Percentiles rank a stretch among this genome's conserved stretches.
Evolutionary conservation across 2,113 vertebrate species (phyloP).

Genomic region (Grallaria varia): DNA sequence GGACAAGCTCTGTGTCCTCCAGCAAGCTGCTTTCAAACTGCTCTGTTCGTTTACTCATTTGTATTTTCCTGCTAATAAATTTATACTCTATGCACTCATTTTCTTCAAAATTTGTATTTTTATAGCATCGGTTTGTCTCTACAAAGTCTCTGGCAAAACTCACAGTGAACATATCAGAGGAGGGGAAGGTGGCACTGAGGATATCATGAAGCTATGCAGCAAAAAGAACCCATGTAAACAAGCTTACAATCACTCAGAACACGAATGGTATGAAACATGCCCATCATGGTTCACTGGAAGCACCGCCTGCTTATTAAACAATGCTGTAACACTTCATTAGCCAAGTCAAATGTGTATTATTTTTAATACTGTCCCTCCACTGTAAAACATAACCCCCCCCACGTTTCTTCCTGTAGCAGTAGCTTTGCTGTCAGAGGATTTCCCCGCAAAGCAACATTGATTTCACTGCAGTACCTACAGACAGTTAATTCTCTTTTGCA

Average conservation of each 20-base stretch:
- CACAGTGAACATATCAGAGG: not conserved
- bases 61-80: not conserved
- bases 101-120: not conserved
- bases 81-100: not conserved
- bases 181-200: conserved; percentile 22
- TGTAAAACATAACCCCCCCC: not conserved
- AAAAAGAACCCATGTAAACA: conserved; percentile 69
- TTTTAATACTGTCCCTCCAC: not conserved
- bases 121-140: not conserved
- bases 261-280: not conserved
- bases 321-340: not conserved
- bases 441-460: conserved; percentile 49
- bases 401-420: not conserved
- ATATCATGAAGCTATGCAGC: conserved; percentile 59
- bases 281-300: not conserved
- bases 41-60: not conserved
- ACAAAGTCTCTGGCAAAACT: conserved; percentile 27
- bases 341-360: not conserved
- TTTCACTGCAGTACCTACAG: conserved; percentile 54
- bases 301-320: not conserved
- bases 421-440: conserved; percentile 21
- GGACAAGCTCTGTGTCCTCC: not conserved
- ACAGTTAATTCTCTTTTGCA: conserved; percentile 1
- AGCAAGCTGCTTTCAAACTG: not conserved
- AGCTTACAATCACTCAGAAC: not conserved